Evolutionary conservation across 2,888 invertebrate species (phyloP), one percentile per base, ranked within the genome.

Genomic region (Dendrolimus pini): DNA sequence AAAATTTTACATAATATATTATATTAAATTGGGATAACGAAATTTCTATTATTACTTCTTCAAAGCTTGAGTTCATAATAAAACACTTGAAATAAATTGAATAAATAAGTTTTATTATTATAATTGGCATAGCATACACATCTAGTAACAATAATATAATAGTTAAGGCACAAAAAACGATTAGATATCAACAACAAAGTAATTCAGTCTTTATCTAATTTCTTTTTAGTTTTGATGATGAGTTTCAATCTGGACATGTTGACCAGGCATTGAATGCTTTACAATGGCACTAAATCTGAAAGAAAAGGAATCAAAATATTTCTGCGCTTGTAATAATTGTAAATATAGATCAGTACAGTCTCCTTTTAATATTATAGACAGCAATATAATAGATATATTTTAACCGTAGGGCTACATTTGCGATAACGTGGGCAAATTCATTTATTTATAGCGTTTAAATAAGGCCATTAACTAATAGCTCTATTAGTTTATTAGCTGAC

Each of bases 261-360:
- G 89, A 7, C 82, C 78, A 7, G 91, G 89, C 0, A 88, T 89
- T 7, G 90, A 83, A 64, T 92, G 92, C 64, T 92, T 93, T 7
- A 93, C 93, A 2, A 93, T 80, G 1, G 93, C 93, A 66, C 90
- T 92, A 71, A 93, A 93, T 62, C 93, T 93, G 75, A 13, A 69
- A 73, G 55, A 58, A 68, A 65, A 60, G 52, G 61, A 52, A 42
- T 59, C 3, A 30, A 30, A 30, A 30, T 30, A 30, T 30, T 30
- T 30, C 30, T 30, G 6, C 30, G 30, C 6, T 30, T 30, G 30
- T 30, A 30, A 30, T 30, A 30, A 30, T 30, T 18, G 2, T 18
- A 18, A 2, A 3, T 30, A 30, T 30, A 30, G 30, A 30, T 30
- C 30, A 30, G 6, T 30, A 30, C 6, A 18, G 18, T 18, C 18